Evolutionary conservation across 2,797 vertebrate species (phyloP).

Genomic region (Liparis tanakae): DNA sequence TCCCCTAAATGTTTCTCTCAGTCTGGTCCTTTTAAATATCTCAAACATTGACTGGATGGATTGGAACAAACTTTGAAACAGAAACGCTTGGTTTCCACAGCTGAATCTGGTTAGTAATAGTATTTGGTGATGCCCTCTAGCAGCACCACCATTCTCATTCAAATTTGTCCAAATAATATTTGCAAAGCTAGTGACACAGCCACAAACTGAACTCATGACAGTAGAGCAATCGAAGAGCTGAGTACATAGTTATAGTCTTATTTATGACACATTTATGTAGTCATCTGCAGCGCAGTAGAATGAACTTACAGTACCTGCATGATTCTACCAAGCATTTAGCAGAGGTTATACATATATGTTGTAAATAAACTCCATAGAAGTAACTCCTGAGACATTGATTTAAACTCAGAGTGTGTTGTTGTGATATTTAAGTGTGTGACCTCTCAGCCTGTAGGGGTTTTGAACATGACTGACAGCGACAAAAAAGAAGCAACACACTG

Average conservation of each 20-base stretch:
- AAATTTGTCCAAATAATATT: not conserved
- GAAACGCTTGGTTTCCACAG: no score
- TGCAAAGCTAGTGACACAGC: no score
- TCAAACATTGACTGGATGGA: not conserved
- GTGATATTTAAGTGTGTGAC: slow-evolving; percentile 9
- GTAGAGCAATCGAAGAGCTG: not conserved
- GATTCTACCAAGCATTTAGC: not conserved
- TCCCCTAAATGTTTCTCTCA: not conserved
- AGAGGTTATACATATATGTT: not conserved
- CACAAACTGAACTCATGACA: no score
- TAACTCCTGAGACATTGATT: no score
- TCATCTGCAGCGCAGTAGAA: not conserved
- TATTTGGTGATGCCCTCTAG: no score
- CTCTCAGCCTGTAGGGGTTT: slow-evolving; percentile 6
- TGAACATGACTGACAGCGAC: slow-evolving; percentile 13
- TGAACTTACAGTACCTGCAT: slow-evolving; percentile 4
- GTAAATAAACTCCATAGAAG: no score
- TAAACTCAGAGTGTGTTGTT: slow-evolving; percentile 17
- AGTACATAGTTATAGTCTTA: not conserved
- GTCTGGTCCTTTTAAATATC: not conserved
- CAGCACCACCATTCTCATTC: not conserved
- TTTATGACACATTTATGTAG: no score
- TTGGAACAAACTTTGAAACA: not conserved
- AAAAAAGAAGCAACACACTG: not conserved
- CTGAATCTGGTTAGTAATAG: no score